A percentile compares a stretch with the other conserved stretches of the same genome.
These are phyloP conservation scores for Lasius platythorax DNA, from an alignment of 2,888 invertebrate genomes.

Conservation along the genomic window DNA sequence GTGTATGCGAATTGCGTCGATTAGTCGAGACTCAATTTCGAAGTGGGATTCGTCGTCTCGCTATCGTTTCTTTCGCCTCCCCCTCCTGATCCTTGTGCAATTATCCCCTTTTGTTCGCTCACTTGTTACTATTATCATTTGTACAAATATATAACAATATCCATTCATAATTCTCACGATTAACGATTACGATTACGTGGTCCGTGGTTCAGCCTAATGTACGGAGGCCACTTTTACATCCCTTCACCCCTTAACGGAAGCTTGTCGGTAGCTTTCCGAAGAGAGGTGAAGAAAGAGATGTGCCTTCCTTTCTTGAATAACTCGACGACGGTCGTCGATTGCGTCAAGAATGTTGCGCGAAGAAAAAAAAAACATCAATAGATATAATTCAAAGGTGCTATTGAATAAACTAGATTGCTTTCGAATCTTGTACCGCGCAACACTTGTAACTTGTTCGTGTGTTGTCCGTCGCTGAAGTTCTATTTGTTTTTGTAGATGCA, in stretches of 20 bases:
- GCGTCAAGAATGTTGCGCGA: slow-evolving; percentile 37
- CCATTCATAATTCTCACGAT: slow-evolving; percentile 51
- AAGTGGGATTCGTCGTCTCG: slow-evolving; percentile 37
- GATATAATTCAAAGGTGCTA: slow-evolving; percentile 27
- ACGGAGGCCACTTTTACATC: slow-evolving; percentile 54
- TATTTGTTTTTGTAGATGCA: slow-evolving; percentile 30
- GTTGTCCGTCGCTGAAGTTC: slow-evolving; percentile 5
- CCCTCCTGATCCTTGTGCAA: slow-evolving; percentile 54
- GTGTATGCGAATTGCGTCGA: slow-evolving; percentile 42
- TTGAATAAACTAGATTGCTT: slow-evolving; percentile 27
- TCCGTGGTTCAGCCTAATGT: slow-evolving; percentile 62
- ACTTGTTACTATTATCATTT: slow-evolving; percentile 60
- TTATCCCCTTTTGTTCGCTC: slow-evolving; percentile 43
- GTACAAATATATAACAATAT: slow-evolving; percentile 67
- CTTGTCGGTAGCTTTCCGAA: slow-evolving; percentile 38
- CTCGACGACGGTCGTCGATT: slow-evolving; percentile 40
- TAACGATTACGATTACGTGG: slow-evolving; percentile 62
- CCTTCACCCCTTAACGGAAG: slow-evolving; percentile 18
- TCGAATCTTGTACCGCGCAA: slow-evolving; percentile 42
- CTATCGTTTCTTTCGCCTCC: slow-evolving; percentile 60
- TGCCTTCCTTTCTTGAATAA: slow-evolving; percentile 18
- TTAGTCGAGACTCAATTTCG: slow-evolving; percentile 51
- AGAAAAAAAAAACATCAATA: slow-evolving; percentile 34
- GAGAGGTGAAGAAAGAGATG: slow-evolving; percentile 51
- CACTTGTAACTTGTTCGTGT: slow-evolving; percentile 5